phyloP scores from a whole-genome alignment of 2,888 invertebrate genomes.

The Lepeophtheirus nordmannii region DNA sequence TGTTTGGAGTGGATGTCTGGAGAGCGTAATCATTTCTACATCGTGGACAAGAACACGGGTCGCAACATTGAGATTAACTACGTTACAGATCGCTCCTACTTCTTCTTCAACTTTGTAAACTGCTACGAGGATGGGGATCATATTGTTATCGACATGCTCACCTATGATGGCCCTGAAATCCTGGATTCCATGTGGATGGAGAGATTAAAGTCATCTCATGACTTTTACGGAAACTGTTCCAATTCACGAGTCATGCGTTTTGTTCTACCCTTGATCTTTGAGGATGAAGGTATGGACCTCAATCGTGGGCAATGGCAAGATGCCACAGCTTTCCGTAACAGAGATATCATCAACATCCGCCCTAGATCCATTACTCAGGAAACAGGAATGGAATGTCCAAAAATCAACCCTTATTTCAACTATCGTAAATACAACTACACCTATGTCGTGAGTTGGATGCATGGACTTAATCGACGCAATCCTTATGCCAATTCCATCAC shows the following conservation, averaged over 20 bases:
- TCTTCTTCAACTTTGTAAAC: slow-evolving; percentile 42
- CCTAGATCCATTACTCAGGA: background rate
- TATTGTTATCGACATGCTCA: slow-evolving; percentile 33
- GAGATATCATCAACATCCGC: background rate
- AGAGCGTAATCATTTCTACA: slow-evolving; percentile 35
- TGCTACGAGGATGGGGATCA: slow-evolving; percentile 35
- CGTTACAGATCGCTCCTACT: slow-evolving; percentile 36
- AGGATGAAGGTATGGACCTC: slow-evolving; percentile 27
- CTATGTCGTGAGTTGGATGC: slow-evolving; percentile 16
- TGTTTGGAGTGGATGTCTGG: slow-evolving; percentile 36
- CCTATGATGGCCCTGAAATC: slow-evolving; percentile 33
- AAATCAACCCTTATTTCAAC: slow-evolving; percentile 1
- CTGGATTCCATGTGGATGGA: slow-evolving; percentile 33
- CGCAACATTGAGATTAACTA: slow-evolving; percentile 33
- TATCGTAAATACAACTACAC: background rate
- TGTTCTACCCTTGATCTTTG: slow-evolving; percentile 34
- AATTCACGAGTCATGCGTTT: slow-evolving; percentile 33
- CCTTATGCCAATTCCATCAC: slow-evolving; percentile 17
- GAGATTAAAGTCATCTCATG: slow-evolving; percentile 29
- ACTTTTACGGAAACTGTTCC: slow-evolving; percentile 23
- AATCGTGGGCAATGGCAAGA: background rate
- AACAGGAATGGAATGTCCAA: slow-evolving; percentile 11
- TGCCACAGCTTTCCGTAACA: background rate
- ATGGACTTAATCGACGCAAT: background rate
- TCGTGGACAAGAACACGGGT: slow-evolving; percentile 35